Evolutionary conservation across 2,888 invertebrate genomes (phyloP).

Genomic region (Griposia aprilina): DNA sequence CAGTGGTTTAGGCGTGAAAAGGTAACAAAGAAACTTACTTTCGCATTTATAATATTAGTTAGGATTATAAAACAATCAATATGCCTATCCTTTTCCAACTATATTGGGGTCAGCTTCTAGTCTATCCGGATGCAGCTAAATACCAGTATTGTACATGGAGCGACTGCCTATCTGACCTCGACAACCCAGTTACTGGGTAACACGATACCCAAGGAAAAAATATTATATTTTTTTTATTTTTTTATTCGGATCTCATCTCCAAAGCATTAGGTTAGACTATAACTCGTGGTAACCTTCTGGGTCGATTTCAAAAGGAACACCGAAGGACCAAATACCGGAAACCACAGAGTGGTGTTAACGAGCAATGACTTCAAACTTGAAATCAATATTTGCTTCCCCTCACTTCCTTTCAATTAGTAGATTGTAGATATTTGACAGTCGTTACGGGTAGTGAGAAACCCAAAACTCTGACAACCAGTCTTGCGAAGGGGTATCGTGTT

Average conservation of each 20-base stretch:
- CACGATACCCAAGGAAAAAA: too few relatives aligned
- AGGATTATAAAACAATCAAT: neutral
- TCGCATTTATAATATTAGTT: too few relatives aligned
- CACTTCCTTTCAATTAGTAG: neutral
- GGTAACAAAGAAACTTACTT: too few relatives aligned
- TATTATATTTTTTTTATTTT: neutral
- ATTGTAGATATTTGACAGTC: neutral
- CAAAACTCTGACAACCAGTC: neutral
- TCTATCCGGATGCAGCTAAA: too few relatives aligned
- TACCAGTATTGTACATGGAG: too few relatives aligned
- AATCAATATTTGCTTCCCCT: neutral
- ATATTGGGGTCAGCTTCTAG: too few relatives aligned
- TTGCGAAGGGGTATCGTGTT: too few relatives aligned
- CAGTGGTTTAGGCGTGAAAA: too few relatives aligned
- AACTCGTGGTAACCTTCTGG: neutral
- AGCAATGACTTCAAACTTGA: neutral
- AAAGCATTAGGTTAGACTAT: neutral
- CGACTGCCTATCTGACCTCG: too few relatives aligned
- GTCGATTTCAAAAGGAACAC: neutral
- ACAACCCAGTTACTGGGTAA: too few relatives aligned
- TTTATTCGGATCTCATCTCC: neutral
- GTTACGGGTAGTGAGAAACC: neutral
- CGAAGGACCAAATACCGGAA: neutral
- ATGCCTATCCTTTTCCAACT: neutral
- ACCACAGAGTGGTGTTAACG: neutral